Evolutionary conservation across 2,113 vertebrate genomes (phyloP).

Genomic region (Leuciscus idus): DNA sequence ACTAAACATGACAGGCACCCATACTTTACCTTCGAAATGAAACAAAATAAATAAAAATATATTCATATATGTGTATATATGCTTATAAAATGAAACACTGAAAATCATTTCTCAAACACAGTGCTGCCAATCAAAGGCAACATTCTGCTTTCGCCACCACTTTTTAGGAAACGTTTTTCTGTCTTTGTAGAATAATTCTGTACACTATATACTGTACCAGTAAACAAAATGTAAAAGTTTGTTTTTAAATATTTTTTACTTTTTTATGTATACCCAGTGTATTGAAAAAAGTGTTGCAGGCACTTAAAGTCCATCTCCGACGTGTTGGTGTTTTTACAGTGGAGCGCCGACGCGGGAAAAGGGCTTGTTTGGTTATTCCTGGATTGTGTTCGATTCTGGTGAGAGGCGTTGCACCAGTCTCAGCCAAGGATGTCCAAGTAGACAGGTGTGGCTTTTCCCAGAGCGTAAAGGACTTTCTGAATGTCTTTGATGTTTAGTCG

Average conservation of each 20-base stretch:
- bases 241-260: conserved; percentile 65
- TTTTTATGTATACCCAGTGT: conserved; percentile 79
- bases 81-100: conserved; percentile 76
- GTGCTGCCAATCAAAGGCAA: conserved; percentile 63
- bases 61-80: conserved; percentile 78
- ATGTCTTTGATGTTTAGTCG: conserved; percentile 84
- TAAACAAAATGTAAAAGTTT: conserved; percentile 85
- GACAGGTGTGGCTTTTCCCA: conserved; percentile 82
- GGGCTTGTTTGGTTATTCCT: conserved; percentile 82
- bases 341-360: conserved; percentile 67
- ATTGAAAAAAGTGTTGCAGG: conserved; percentile 84
- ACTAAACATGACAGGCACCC: conserved; percentile 69
- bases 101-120: conserved; percentile 68
- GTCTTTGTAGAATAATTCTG: conserved; percentile 76
- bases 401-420: conserved; percentile 51
- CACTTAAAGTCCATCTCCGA: conserved; percentile 83
- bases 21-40: conserved; percentile 66
- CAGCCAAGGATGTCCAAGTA: conserved; percentile 85
- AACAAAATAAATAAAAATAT: conserved; percentile 80
- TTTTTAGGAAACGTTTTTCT: conserved; percentile 66
- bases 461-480: conserved; percentile 80
- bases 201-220: conserved; percentile 79
- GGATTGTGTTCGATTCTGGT: conserved; percentile 64
- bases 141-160: conserved; percentile 64
- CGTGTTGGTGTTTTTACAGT: conserved; percentile 79